These are phyloP conservation scores for Entomyzon cyanotis DNA, from an alignment of 2,113 vertebrate species.

Conservation along the genomic window DNA sequence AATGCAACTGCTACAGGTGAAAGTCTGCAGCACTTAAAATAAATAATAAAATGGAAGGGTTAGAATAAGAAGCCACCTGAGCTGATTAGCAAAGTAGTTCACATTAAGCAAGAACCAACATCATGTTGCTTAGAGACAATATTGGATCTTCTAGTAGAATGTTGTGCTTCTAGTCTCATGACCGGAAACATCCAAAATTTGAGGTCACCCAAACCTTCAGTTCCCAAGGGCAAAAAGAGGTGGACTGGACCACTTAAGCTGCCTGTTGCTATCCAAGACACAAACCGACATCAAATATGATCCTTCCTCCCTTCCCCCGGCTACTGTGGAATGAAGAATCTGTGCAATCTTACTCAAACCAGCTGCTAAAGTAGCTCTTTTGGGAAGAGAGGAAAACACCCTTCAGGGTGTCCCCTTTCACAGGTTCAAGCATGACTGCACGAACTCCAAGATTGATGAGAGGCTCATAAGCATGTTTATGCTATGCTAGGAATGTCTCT, in stretches of 20 bases:
- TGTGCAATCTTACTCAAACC: neutral
- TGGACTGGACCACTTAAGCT: neutral
- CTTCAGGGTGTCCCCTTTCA: rapidly evolving
- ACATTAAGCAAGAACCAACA: neutral
- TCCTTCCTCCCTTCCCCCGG: neutral
- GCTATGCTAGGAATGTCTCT: neutral
- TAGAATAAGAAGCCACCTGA: neutral
- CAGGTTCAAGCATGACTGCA: neutral
- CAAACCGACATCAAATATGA: neutral
- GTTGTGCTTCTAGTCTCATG: neutral
- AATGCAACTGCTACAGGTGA: neutral
- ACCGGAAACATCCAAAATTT: neutral
- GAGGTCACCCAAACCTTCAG: neutral
- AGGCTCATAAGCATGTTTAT: neutral
- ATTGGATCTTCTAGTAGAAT: neutral
- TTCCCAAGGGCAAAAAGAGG: neutral
- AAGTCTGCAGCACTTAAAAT: neutral
- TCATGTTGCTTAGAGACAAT: neutral
- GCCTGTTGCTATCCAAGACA: neutral
- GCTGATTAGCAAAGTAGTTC: neutral
- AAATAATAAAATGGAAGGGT: neutral
- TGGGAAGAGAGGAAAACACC: neutral
- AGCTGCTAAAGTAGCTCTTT: neutral
- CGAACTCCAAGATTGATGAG: neutral
- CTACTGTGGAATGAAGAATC: neutral